Percentiles rank a stretch among this genome's conserved stretches.
These are phyloP conservation scores for Pachyseris speciosa DNA, from an alignment of 64 coral and sea anemone species.

Conservation along the genomic window DNA sequence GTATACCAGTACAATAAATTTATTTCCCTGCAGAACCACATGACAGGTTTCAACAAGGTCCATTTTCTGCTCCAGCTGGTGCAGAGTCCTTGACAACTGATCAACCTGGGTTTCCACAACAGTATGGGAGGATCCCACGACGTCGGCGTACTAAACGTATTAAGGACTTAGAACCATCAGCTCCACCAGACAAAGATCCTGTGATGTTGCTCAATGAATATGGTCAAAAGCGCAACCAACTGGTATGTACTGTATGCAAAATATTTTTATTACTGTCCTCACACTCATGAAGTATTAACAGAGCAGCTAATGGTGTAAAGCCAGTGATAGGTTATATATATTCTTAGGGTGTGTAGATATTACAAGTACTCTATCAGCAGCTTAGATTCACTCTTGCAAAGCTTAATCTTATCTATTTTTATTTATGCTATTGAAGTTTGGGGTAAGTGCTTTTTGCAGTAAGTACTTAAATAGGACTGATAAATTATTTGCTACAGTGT, in stretches of 20 bases:
- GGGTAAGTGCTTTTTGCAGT: too few relatives aligned
- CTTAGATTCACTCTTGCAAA: too few relatives aligned
- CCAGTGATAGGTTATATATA: too few relatives aligned
- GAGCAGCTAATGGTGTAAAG: too few relatives aligned
- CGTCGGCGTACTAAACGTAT: neutral
- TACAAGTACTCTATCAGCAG: too few relatives aligned
- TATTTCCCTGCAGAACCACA: neutral
- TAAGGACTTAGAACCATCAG: constrained; percentile 50
- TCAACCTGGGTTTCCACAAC: neutral
- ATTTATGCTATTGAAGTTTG: too few relatives aligned
- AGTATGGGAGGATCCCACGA: neutral
- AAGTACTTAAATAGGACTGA: too few relatives aligned
- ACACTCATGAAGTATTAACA: too few relatives aligned
- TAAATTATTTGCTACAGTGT: too few relatives aligned
- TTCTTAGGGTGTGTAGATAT: too few relatives aligned
- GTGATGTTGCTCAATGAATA: constrained; percentile 93
- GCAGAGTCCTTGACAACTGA: neutral
- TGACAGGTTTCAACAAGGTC: neutral
- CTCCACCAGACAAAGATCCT: constrained; percentile 83
- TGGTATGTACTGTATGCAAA: constrained; percentile 19
- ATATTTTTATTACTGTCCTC: too few relatives aligned
- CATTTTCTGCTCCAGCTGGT: neutral
- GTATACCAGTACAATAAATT: neutral
- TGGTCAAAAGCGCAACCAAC: constrained; percentile 72
- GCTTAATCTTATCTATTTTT: too few relatives aligned